Conservation (phyloP, 2,888 invertebrate species). For the Rambutsinella grinnellia region DNA sequence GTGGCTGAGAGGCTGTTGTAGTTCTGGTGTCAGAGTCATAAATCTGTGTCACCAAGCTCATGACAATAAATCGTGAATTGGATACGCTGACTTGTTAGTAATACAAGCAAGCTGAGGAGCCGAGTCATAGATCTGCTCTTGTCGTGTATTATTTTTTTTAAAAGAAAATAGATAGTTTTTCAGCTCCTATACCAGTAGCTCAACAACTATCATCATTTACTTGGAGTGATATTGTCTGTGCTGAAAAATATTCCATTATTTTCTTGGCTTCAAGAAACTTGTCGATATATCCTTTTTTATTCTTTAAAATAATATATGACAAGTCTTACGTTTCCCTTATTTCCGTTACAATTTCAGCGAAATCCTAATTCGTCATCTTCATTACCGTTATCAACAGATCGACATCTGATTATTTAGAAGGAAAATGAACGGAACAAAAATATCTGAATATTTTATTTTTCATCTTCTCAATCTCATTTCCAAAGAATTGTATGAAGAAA, state of each 20-base stretch:
- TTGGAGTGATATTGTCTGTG: background rate
- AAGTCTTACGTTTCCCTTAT: background rate
- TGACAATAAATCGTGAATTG: conserved; percentile 53
- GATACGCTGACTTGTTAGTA: conserved; percentile 50
- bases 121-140: background rate
- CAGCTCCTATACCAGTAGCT: too few species aligned
- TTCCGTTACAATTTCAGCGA: conserved; percentile 14
- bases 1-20: background rate
- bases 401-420: background rate
- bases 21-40: conserved; percentile 29
- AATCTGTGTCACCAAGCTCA: conserved; percentile 52
- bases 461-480: too few species aligned
- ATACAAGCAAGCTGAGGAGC: background rate
- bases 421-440: background rate
- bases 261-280: background rate
- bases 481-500: background rate
- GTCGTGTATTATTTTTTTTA: background rate
- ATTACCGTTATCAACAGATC: background rate
- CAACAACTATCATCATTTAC: too few species aligned
- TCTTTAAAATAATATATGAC: background rate
- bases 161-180: too few species aligned
- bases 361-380: background rate
- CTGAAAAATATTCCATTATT: background rate
- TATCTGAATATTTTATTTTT: too few species aligned
- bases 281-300: background rate